Base-by-base conservation (phyloP, 2,113 vertebrate genomes). In the Sturnira hondurensis region DNA sequence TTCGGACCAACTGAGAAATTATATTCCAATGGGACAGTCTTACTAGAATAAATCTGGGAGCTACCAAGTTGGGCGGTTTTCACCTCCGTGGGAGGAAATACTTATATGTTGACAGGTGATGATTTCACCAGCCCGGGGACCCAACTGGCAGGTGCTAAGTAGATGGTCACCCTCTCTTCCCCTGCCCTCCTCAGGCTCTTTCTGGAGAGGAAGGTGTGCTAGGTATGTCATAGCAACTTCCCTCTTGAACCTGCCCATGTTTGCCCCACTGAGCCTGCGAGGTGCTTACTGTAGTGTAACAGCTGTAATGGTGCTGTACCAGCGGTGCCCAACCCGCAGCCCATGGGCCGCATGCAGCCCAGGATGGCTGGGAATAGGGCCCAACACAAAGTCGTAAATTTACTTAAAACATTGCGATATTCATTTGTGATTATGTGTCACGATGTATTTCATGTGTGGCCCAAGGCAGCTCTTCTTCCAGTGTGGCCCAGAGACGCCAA, bases 21-120 rank as follows among this genome's bases (percentile, higher is more conserved):
- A n/a, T 89, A 96, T 96, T 97, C 96, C 92, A 86, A 76, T 88
- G 83, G 68, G 38, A 97, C 97, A 87, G 58, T 92, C 47, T 86
- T 95, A 70, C 91, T 86, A 52, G 56, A 83, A 82, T 56, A 91
- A 82, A 93, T 91, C 47, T 86, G 86, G 74, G 24, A 95, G 61
- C 31, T 47, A 80, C 26, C 20, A 12, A 12, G 22, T 85, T 56
- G 65, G 33, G 71, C 24, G 47, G 15, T 50, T 95, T 92, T 61
- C 31, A 7, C 13, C 33, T 76, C 38, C 28, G 61, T 82, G 58
- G 47, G 38, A 92, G 33, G 38, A 93, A 54, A 77, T 54, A 77
- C 52, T 81, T 76, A 1, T 31, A 15, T 52, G 20, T 68, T 56
- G 41, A 74, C 54, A 87, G 71, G 36, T 45, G 58, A 43, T 92